A percentile compares a stretch with the other conserved stretches of the same genome.
Evolutionary conservation across 2,113 vertebrate species (phyloP).

Genomic region (Pygoscelis adeliae): DNA sequence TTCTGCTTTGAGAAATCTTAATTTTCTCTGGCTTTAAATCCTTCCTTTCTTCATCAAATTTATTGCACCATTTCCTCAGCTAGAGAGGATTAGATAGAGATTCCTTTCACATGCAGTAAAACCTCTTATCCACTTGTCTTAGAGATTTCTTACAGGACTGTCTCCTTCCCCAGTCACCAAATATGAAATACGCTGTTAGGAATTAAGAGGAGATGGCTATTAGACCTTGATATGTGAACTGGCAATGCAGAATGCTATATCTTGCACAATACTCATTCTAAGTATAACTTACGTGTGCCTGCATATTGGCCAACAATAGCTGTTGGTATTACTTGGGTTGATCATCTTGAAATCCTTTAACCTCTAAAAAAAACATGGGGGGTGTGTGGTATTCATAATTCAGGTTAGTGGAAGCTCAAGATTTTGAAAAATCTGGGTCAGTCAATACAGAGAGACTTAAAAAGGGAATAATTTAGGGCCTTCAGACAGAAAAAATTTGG

Average conservation of each 20-base stretch:
- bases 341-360: neutral
- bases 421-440: neutral
- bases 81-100: neutral
- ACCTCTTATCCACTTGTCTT: neutral
- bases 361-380: neutral
- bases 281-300: neutral
- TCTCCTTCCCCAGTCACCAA: neutral
- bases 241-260: neutral
- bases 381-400: neutral
- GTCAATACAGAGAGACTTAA: neutral
- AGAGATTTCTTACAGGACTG: neutral
- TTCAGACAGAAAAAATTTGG: neutral
- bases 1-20: slow-evolving; percentile 30
- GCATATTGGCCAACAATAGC: neutral
- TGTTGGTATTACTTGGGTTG: neutral
- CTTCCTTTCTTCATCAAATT: slow-evolving; percentile 10
- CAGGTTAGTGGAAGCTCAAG: neutral
- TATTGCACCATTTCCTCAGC: neutral
- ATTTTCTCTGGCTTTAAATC: slow-evolving; percentile 27
- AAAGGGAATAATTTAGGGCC: neutral
- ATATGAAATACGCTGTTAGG: neutral
- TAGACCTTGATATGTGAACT: neutral
- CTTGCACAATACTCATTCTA: neutral
- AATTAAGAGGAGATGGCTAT: neutral
- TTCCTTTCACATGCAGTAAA: neutral